Conservation (phyloP, 2,888 invertebrate species). For the Netelia virgata region DNA sequence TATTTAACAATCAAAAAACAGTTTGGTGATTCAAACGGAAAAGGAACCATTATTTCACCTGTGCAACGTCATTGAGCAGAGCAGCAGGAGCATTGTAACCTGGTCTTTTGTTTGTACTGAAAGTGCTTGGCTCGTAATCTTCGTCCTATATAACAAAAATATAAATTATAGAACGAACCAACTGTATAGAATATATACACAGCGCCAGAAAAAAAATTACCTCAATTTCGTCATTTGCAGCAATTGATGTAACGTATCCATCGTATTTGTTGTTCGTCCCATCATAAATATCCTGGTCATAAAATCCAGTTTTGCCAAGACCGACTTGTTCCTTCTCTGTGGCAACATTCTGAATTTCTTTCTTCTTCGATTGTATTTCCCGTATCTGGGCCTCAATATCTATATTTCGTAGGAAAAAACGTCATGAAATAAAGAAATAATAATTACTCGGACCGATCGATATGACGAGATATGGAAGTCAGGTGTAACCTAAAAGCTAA, state of each 20-base stretch:
- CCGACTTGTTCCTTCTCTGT: conserved; percentile 92
- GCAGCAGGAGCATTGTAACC: conserved; percentile 95
- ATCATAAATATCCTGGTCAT: conserved; percentile 97
- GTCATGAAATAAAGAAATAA: background rate
- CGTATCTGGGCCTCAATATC: conserved; percentile 98
- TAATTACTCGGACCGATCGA: background rate
- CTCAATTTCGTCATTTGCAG: conserved; percentile 97
- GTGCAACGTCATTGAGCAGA: conserved; percentile 95
- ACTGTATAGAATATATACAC: conserved; percentile 1
- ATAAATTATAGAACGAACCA: conserved; percentile 34
- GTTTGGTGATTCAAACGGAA: conserved; percentile 14
- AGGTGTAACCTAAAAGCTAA: conserved; percentile 46
- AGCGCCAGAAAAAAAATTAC: conserved; percentile 76
- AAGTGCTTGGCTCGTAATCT: conserved; percentile 92
- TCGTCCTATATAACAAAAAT: conserved; percentile 88
- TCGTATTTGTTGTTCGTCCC: conserved; percentile 93
- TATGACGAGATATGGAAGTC: no score
- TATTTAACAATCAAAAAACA: no score
- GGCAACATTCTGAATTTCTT: conserved; percentile 89
- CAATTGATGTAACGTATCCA: conserved; percentile 98
- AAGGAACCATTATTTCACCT: conserved; percentile 86
- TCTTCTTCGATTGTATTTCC: conserved; percentile 95
- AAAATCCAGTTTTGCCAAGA: conserved; percentile 92
- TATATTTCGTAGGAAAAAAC: conserved; percentile 82
- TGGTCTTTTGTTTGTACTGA: conserved; percentile 90